A percentile compares a stretch with the other conserved stretches of the same genome.
Conservation (phyloP, 2,888 invertebrate genomes). For the Lysandra coridon region DNA sequence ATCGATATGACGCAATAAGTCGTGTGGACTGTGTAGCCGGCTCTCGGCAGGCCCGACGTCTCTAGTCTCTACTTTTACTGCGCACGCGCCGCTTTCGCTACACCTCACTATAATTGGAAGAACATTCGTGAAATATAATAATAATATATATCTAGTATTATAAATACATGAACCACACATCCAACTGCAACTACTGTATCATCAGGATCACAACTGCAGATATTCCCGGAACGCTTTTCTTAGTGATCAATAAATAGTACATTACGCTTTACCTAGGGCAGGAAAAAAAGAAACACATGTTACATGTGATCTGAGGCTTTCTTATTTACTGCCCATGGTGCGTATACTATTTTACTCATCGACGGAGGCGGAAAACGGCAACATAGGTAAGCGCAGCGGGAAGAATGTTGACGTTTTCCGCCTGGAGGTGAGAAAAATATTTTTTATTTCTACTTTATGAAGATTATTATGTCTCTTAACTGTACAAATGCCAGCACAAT, state of each 20-base stretch:
- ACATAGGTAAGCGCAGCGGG: too few relatives aligned
- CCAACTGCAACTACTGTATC: too few relatives aligned
- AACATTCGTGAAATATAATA: conserved; percentile 3
- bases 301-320: too few relatives aligned
- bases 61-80: neutral
- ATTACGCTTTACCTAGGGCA: too few relatives aligned
- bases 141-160: neutral
- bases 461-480: too few relatives aligned
- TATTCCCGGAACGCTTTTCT: neutral
- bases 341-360: too few relatives aligned
- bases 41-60: neutral
- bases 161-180: too few relatives aligned
- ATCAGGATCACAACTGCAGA: neutral
- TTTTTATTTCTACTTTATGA: neutral
- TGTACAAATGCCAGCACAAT: too few relatives aligned
- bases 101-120: neutral
- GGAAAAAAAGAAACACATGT: too few relatives aligned
- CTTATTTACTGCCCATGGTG: too few relatives aligned
- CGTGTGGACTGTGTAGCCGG: neutral
- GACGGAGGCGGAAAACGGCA: too few relatives aligned
- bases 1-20: neutral
- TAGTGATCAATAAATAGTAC: neutral
- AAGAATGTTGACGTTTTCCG: too few relatives aligned
- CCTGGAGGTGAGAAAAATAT: neutral
- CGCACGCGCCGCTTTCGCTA: conserved; percentile 13